A percentile compares a stretch with the other conserved stretches of the same genome.
These are phyloP conservation scores for Rhyacichthys aspro DNA, from an alignment of 2,797 vertebrate genomes.

Conservation along the genomic window DNA sequence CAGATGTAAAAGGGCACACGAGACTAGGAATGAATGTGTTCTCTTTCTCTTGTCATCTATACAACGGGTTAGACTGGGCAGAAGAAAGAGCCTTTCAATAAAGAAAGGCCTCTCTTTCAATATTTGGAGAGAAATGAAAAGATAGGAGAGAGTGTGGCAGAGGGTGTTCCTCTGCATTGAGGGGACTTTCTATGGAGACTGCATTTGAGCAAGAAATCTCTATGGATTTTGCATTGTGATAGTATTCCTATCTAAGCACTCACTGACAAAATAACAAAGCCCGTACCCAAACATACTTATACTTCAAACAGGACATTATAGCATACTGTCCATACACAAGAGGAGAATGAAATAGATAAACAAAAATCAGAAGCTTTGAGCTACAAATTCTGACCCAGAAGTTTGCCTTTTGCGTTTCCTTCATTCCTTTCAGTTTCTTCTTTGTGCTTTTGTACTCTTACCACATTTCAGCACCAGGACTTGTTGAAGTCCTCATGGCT, in stretches of 20 bases:
- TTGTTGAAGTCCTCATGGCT: slow-evolving; percentile 2
- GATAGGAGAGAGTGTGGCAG: not conserved
- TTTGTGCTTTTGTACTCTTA: too few relatives aligned
- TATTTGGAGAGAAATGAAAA: slow-evolving; percentile 47
- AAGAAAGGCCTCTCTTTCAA: slow-evolving; percentile 46
- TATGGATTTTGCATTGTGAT: not conserved
- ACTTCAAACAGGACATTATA: slow-evolving; percentile 2
- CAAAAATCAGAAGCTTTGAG: too few relatives aligned
- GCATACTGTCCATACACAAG: not conserved
- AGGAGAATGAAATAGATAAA: too few relatives aligned
- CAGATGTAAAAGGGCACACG: slow-evolving; percentile 53
- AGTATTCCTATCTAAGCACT: slow-evolving; percentile 16
- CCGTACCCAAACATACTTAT: not conserved
- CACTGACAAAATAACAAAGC: not conserved
- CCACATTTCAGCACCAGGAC: not conserved
- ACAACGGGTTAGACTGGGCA: slow-evolving; percentile 50
- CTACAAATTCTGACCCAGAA: too few relatives aligned
- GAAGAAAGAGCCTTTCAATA: slow-evolving; percentile 43
- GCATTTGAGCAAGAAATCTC: slow-evolving; percentile 1
- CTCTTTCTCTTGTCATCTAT: slow-evolving; percentile 46
- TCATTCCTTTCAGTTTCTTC: not conserved
- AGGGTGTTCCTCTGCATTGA: slow-evolving; percentile 20
- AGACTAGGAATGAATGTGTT: slow-evolving; percentile 53
- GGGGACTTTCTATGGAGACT: slow-evolving; percentile 12
- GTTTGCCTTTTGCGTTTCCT: too few relatives aligned